Evolutionary conservation across 2,888 invertebrate genomes (phyloP).

Genomic region (Meandrusa payeni): DNA sequence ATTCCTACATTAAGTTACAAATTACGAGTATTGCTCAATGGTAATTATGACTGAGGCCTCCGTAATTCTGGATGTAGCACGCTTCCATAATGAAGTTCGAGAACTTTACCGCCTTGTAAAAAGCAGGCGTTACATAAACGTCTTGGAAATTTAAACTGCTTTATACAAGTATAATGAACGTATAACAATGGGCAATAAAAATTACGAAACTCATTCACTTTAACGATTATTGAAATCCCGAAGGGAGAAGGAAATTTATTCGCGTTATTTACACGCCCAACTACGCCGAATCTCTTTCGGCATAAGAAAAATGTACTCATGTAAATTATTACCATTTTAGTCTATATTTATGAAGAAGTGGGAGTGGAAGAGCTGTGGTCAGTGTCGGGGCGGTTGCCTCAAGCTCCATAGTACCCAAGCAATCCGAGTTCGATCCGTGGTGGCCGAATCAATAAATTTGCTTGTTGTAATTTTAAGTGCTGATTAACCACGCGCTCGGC

Average conservation of each 20-base stretch:
- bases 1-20: too few species aligned
- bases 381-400: too few species aligned
- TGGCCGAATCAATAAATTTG: too few species aligned
- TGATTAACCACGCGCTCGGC: too few species aligned
- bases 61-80: neutral
- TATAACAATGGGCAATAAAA: slow-evolving; percentile 9
- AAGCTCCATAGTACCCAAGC: too few species aligned
- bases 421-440: too few species aligned
- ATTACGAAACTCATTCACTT: slow-evolving; percentile 16
- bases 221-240: slow-evolving; percentile 11
- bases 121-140: slow-evolving; percentile 13
- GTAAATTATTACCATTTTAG: too few species aligned
- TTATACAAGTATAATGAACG: slow-evolving; percentile 12
- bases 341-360: too few species aligned
- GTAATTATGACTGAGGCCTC: too few species aligned
- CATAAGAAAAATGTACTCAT: neutral
- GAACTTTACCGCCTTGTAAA: slow-evolving; percentile 11
- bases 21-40: too few species aligned
- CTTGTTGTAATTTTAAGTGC: too few species aligned
- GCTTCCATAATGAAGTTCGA: neutral
- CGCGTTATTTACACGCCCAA: slow-evolving; percentile 1
- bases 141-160: slow-evolving; percentile 9
- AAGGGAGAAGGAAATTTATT: neutral
- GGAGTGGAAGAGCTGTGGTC: too few species aligned
- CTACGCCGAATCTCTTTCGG: neutral